Conservation (phyloP, 2,113 vertebrate species). For the Bubalus kerabau region DNA sequence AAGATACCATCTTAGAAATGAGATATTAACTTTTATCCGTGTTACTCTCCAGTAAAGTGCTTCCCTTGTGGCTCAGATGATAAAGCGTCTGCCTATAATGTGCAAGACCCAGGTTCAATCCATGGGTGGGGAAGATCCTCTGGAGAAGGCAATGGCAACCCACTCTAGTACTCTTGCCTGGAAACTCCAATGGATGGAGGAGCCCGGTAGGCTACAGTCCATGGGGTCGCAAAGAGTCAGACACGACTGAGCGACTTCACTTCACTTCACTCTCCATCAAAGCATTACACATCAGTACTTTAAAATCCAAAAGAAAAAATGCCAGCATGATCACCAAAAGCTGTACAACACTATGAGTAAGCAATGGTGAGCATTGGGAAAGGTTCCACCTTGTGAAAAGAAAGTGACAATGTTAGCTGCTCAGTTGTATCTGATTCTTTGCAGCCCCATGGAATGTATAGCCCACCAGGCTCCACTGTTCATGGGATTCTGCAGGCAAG, state of each 20-base stretch:
- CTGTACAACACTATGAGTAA: background rate
- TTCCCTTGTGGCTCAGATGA: too few species aligned
- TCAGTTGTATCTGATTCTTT: background rate
- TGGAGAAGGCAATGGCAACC: too few species aligned
- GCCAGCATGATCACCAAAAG: background rate
- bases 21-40: background rate
- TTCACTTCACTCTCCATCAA: background rate
- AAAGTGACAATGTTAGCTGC: background rate
- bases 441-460: background rate
- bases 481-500: background rate
- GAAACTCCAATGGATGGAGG: too few species aligned
- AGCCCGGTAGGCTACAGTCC: too few species aligned
- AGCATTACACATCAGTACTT: background rate
- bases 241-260: too few species aligned
- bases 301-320: background rate
- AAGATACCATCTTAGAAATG: background rate
- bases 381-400: background rate
- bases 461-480: background rate
- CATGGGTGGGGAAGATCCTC: too few species aligned
- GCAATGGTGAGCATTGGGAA: background rate
- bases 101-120: fast-evolving
- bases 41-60: background rate
- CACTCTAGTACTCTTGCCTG: too few species aligned
- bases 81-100: too few species aligned
- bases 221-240: too few species aligned